A percentile compares a stretch with the other conserved stretches of the same genome.
Conservation (phyloP, 2,888 invertebrate species). For the Drosophila trichaetosa region DNA sequence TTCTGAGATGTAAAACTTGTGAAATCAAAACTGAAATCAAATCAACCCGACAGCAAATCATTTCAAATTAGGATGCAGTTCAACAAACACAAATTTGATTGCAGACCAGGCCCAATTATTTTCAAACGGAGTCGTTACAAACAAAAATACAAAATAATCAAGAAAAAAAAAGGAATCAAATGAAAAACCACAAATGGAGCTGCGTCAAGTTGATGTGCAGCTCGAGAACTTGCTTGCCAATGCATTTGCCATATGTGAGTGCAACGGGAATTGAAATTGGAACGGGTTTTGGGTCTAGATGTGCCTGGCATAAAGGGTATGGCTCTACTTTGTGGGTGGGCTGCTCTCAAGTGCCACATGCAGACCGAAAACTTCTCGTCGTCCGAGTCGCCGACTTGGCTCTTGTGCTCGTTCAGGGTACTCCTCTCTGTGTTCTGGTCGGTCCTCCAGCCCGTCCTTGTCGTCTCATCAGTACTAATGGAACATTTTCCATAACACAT, state of each 20-base stretch:
- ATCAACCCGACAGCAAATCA: neutral
- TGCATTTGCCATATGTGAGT: constrained; percentile 52
- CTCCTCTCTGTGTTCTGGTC: constrained; percentile 6
- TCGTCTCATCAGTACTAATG: constrained; percentile 81
- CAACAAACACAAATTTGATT: constrained; percentile 7
- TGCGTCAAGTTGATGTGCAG: constrained; percentile 30
- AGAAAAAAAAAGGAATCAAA: neutral
- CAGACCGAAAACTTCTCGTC: constrained; percentile 40
- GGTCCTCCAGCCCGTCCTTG: constrained; percentile 35
- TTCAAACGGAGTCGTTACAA: constrained; percentile 4
- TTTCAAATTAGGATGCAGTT: constrained; percentile 5
- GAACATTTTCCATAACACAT: constrained; percentile 79
- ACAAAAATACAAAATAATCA: neutral
- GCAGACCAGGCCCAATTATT: constrained; percentile 41
- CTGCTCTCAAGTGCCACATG: constrained; percentile 36
- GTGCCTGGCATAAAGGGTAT: neutral
- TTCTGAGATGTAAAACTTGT: neutral
- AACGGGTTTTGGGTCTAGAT: constrained; percentile 6
- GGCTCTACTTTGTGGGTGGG: constrained; percentile 5
- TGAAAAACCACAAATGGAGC: constrained; percentile 7
- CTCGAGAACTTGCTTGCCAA: constrained; percentile 21
- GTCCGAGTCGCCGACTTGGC: constrained; percentile 41
- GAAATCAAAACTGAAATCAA: neutral
- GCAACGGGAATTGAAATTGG: constrained; percentile 29
- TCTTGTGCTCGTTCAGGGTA: constrained; percentile 12